A percentile compares a stretch with the other conserved stretches of the same genome.
Evolutionary conservation across 2,888 invertebrate genomes (phyloP).

Genomic region (Parnassius apollo): DNA sequence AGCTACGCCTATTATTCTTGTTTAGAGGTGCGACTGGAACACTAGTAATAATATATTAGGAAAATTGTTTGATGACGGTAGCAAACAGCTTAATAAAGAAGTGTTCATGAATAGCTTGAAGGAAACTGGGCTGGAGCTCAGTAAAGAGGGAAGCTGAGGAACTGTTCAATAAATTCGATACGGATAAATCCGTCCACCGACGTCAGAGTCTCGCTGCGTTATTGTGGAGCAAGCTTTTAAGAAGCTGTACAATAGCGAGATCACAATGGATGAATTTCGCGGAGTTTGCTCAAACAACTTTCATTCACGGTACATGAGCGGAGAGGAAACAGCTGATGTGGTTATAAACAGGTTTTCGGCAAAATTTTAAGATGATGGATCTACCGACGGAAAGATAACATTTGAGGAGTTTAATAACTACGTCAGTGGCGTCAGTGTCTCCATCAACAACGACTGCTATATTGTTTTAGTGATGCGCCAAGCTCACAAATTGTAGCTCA

Average conservation of each 20-base stretch:
- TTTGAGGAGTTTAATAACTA: slow-evolving; percentile 96
- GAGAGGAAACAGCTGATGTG: slow-evolving; percentile 91
- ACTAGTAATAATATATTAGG: slow-evolving; percentile 92
- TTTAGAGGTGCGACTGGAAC: slow-evolving; percentile 93
- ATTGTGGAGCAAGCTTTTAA: slow-evolving; percentile 90
- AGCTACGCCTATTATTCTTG: slow-evolving; percentile 90
- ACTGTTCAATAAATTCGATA: slow-evolving; percentile 88
- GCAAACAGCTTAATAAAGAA: slow-evolving; percentile 87
- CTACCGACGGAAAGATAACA: slow-evolving; percentile 93
- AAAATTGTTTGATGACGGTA: slow-evolving; percentile 95
- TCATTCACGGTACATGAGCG: slow-evolving; percentile 90
- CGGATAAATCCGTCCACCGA: slow-evolving; percentile 91
- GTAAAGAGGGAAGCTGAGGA: slow-evolving; percentile 82
- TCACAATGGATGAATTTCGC: slow-evolving; percentile 89
- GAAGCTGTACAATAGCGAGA: slow-evolving; percentile 92
- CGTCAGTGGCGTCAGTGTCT: slow-evolving; percentile 95
- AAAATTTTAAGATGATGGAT: slow-evolving; percentile 89
- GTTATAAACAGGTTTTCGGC: slow-evolving; percentile 90
- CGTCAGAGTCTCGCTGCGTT: slow-evolving; percentile 86
- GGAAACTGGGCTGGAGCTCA: slow-evolving; percentile 87
- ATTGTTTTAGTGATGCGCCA: slow-evolving; percentile 97
- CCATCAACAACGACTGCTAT: slow-evolving; percentile 95
- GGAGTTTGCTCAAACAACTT: slow-evolving; percentile 90
- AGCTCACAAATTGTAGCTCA: slow-evolving; percentile 89
- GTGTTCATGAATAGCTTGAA: slow-evolving; percentile 91